phyloP scores from a whole-genome alignment of 2,797 vertebrate species.

The Ispidina picta region DNA sequence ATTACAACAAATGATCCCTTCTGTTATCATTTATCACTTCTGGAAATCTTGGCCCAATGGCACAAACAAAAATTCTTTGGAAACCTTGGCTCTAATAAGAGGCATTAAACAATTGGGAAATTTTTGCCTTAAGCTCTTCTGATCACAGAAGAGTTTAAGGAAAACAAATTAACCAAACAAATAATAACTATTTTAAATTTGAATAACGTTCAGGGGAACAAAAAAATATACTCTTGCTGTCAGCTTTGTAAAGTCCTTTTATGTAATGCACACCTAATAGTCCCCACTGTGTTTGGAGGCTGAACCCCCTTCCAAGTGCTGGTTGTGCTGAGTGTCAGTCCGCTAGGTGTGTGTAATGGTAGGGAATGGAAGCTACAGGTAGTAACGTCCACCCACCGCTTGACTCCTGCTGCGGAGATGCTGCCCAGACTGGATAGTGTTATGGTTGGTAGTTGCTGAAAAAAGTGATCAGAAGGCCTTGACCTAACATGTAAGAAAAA shows the following conservation, averaged over 20 bases:
- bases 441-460: background rate
- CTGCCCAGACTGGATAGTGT: background rate
- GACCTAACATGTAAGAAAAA: background rate
- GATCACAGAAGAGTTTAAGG: background rate
- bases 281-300: background rate
- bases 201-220: background rate
- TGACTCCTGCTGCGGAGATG: background rate
- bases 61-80: background rate
- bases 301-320: background rate
- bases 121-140: background rate
- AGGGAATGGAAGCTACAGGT: background rate
- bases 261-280: background rate
- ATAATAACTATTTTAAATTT: background rate
- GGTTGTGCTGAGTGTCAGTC: background rate
- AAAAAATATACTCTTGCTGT: background rate
- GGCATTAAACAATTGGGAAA: background rate
- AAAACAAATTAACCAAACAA: background rate
- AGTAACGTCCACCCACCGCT: background rate
- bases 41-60: background rate
- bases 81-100: background rate
- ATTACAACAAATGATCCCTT: accelerated
- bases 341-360: background rate
- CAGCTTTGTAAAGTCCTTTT: background rate
- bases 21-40: background rate
- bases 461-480: slow-evolving; percentile 15